Percentiles rank a stretch among this genome's conserved stretches.
These are phyloP conservation scores for Samia ricini DNA, from an alignment of 1,140 invertebrate genomes.

Conservation along the genomic window DNA sequence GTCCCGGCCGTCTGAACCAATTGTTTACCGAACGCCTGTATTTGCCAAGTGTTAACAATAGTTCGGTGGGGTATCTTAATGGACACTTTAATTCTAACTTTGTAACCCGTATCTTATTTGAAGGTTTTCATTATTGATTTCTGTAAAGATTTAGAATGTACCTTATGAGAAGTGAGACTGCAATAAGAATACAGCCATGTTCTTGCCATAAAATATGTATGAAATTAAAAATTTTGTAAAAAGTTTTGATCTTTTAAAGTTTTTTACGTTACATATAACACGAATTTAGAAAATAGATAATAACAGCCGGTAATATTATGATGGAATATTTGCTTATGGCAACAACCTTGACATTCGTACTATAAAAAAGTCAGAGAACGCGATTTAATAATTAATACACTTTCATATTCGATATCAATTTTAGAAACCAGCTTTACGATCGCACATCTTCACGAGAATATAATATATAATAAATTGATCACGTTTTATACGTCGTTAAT, in stretches of 20 bases:
- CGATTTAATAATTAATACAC: constrained; percentile 11
- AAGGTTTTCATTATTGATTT: no score
- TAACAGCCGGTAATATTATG: constrained; percentile 12
- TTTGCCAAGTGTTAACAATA: not conserved
- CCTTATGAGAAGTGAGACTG: no score
- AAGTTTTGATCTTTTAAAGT: no score
- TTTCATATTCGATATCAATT: constrained; percentile 15
- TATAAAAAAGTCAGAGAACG: constrained; percentile 8
- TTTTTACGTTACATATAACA: not conserved
- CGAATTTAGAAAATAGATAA: constrained; percentile 2
- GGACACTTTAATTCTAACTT: not conserved
- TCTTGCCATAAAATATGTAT: no score
- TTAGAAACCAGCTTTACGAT: constrained; percentile 8
- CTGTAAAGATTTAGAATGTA: no score
- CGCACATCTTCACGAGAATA: constrained; percentile 6
- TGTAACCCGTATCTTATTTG: not conserved
- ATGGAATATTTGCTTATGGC: constrained; percentile 2
- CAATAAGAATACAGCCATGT: no score
- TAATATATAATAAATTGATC: constrained; percentile 7
- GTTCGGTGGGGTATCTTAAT: not conserved
- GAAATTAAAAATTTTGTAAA: no score
- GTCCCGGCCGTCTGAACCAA: constrained; percentile 27
- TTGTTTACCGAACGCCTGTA: constrained; percentile 21
- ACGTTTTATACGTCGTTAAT: constrained; percentile 9
- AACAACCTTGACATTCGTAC: constrained; percentile 18